Evolutionary conservation across 2,113 vertebrate species (phyloP), one percentile per base, ranked within the genome.

Genomic region (Pelecanus crispus): DNA sequence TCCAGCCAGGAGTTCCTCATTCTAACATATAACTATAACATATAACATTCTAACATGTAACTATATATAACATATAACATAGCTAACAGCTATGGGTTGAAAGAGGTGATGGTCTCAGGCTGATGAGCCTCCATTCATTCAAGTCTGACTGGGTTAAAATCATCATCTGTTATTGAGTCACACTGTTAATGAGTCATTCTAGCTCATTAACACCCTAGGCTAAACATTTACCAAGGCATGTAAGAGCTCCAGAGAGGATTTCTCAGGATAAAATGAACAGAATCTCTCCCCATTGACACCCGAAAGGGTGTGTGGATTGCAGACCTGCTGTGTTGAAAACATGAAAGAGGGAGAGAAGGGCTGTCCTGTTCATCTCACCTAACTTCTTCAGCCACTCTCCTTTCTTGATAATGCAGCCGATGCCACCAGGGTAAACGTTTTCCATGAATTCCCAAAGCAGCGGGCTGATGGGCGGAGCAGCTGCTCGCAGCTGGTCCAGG

Each of bases 401-500:
- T 96, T 99, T 99, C 73, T 91, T 98, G 91, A 99, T 98, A 8
- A 99, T 99, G 96, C 99, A 99, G 94, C 99, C 99, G 4, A 99
- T 98, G 50, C 98, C 98, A 53, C 99, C 99, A 8, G 99, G 99
- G 91, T 99, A 99, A 50, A 99, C 99, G 0, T 98, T 98, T 56
- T 98, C 98, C 99, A 99, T 99, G 85, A 99, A 99, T 80, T 98
- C 98, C 99, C 99, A 99, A 28, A 99, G 98, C 82, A 99, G 81
- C 4, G 98, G 98, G 94, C 98, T 99, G 97, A 99, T 99, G 36
- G 99, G 99, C 10, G 99, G 99, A 90, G 98, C 97, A 25, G 98
- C 97, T 22, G 97, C 98, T 77, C 98, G 95, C 94, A 99, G 17
- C 97, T 99, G 99, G 36, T 99, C 98, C 90, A 99, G 96, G 75